Conservation (phyloP, 2,888 invertebrate genomes). For the Syritta pipiens region DNA sequence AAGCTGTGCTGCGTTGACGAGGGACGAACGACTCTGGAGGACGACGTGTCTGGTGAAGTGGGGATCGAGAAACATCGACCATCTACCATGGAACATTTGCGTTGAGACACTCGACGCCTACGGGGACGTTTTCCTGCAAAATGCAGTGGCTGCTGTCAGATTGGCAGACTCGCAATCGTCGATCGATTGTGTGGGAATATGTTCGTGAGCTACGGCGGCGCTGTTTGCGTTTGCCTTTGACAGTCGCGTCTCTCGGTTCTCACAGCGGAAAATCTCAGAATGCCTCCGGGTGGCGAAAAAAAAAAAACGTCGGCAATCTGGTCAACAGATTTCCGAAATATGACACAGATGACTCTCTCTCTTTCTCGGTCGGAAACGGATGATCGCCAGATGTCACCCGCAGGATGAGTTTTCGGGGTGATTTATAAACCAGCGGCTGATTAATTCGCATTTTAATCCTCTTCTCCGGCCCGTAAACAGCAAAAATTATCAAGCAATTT, state of each 20-base stretch:
- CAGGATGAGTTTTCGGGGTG: conserved; percentile 44
- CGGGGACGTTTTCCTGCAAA: conserved; percentile 61
- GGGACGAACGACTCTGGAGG: conserved; percentile 11
- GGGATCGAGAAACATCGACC: no score
- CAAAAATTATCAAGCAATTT: conserved; percentile 53
- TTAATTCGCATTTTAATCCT: conserved; percentile 31
- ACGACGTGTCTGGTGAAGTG: conserved; percentile 3
- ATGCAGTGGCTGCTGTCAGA: conserved; percentile 59
- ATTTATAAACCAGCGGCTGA: conserved; percentile 35
- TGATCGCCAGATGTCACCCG: conserved; percentile 64
- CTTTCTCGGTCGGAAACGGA: conserved; percentile 12
- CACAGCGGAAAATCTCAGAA: conserved; percentile 41
- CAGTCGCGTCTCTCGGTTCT: not conserved
- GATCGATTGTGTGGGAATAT: conserved; percentile 57
- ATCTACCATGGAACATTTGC: conserved; percentile 42
- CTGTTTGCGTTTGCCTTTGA: not conserved
- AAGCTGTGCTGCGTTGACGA: conserved; percentile 28
- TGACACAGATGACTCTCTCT: conserved; percentile 30
- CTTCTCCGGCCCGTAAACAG: conserved; percentile 17
- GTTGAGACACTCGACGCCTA: conserved; percentile 65
- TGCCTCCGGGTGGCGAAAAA: conserved; percentile 57
- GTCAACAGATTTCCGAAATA: conserved; percentile 59
- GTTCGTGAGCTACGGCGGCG: not conserved
- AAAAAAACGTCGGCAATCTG: conserved; percentile 62
- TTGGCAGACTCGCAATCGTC: conserved; percentile 38